Conservation (phyloP, 92 coral and sea anemone genomes). For the Ricordea florida region DNA sequence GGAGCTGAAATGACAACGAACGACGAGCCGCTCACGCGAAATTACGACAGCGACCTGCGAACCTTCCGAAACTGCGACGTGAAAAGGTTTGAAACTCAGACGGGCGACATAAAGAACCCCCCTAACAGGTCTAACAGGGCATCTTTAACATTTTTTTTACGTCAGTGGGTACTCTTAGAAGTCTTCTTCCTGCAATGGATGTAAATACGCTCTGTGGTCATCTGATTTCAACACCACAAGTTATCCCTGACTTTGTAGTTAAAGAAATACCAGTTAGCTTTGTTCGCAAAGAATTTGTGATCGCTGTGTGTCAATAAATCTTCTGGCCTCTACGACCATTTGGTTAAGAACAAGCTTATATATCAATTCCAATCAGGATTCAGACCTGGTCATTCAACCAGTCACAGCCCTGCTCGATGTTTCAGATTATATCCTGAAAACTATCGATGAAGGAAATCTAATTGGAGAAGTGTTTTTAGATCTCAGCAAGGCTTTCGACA, state of each 20-base stretch:
- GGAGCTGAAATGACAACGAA: no score
- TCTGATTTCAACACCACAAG: not conserved
- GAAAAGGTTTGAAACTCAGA: no score
- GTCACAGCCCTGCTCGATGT: conserved; percentile 45
- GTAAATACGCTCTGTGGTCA: not conserved
- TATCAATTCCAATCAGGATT: conserved; percentile 58
- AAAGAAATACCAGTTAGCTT: conserved; percentile 17
- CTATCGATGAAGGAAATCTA: conserved; percentile 43
- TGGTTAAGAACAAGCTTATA: conserved; percentile 39
- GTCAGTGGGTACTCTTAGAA: no score
- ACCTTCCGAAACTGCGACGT: no score
- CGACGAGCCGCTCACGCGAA: no score
- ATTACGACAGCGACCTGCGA: no score
- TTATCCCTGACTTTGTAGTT: conserved; percentile 13
- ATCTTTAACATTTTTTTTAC: conserved; percentile 10
- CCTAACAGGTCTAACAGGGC: no score
- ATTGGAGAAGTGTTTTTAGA: conserved; percentile 61
- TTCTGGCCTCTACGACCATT: conserved; percentile 42
- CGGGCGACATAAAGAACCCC: no score
- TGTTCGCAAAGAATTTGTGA: conserved; percentile 37
- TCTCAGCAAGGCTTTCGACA: conserved; percentile 61
- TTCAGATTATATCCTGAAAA: conserved; percentile 51
- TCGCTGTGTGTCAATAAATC: conserved; percentile 35
- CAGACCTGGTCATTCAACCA: conserved; percentile 41
- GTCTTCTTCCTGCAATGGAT: not conserved